These are phyloP conservation scores for Tolypeutes matacus DNA, from an alignment of 2,797 vertebrate genomes.

Conservation along the genomic window DNA sequence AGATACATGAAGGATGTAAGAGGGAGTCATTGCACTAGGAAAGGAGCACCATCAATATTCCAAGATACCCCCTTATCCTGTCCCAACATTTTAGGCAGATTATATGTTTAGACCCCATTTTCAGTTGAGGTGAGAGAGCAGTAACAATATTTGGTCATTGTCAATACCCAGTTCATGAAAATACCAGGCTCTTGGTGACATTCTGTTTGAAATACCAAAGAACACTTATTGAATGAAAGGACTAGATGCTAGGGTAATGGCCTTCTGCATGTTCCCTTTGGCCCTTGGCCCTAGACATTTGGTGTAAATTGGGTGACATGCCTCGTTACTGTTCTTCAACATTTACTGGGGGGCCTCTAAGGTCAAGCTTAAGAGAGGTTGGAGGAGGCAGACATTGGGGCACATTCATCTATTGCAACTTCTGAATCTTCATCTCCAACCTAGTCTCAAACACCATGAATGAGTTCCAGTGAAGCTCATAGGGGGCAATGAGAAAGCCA, in stretches of 20 bases:
- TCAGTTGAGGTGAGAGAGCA: neutral
- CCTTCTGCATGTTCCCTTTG: neutral
- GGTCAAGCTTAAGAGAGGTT: neutral
- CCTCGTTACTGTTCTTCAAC: constrained; percentile 47
- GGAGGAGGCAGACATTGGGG: neutral
- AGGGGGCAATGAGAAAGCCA: neutral
- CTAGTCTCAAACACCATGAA: constrained; percentile 83
- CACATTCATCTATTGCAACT: constrained; percentile 49
- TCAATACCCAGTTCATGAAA: neutral
- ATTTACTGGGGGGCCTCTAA: neutral
- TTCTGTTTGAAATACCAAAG: neutral
- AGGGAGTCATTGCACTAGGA: neutral
- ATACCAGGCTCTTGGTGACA: accelerated
- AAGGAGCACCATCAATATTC: neutral
- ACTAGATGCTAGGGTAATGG: accelerated
- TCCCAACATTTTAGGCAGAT: neutral
- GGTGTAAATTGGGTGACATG: neutral
- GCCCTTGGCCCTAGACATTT: neutral
- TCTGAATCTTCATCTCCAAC: constrained; percentile 72
- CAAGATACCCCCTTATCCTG: accelerated
- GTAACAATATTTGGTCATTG: neutral
- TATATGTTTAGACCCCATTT: too few species aligned
- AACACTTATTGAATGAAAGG: neutral
- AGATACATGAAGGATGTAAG: too few species aligned
- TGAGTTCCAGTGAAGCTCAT: constrained; percentile 7